phyloP scores from a whole-genome alignment of 30 jellyfish, hydroid and myxozoan species.

The Hydractinia symbiolongicarpus region DNA sequence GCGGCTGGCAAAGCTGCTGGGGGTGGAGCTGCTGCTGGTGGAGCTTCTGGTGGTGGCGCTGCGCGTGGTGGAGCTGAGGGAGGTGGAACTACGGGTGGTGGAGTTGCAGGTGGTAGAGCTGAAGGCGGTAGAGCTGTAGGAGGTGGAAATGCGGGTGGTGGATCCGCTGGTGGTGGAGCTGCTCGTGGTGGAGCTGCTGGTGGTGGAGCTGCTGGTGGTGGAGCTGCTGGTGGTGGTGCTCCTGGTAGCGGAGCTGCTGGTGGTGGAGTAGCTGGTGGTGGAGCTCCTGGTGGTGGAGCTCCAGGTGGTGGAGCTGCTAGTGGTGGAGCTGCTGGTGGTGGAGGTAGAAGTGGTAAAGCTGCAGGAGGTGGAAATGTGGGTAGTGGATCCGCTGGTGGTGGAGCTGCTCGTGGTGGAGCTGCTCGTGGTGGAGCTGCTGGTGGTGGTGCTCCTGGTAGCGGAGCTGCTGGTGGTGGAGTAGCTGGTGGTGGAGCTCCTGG shows the following conservation, averaged over 20 bases:
- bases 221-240: conserved; percentile 13
- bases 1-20: conserved; percentile 4
- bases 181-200: conserved; percentile 25
- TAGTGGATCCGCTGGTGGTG: neutral
- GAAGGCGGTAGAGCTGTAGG: conserved; percentile 22
- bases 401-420: neutral
- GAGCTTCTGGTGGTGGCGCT: conserved; percentile 25
- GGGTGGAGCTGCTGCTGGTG: conserved; percentile 21
- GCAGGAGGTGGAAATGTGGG: neutral
- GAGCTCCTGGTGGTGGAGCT: neutral
- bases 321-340: neutral
- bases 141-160: conserved; percentile 27
- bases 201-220: conserved; percentile 8
- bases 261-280: neutral
- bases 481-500: neutral
- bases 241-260: conserved; percentile 3
- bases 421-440: neutral
- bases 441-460: neutral
- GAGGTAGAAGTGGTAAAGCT: neutral
- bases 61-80: conserved; percentile 19
- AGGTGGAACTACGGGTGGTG: conserved; percentile 29
- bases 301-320: neutral
- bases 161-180: neutral
- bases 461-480: neutral
- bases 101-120: conserved; percentile 22